Evolutionary conservation across 2,797 vertebrate genomes (phyloP), one percentile per base, ranked within the genome.

Genomic region (Falco naumanni): DNA sequence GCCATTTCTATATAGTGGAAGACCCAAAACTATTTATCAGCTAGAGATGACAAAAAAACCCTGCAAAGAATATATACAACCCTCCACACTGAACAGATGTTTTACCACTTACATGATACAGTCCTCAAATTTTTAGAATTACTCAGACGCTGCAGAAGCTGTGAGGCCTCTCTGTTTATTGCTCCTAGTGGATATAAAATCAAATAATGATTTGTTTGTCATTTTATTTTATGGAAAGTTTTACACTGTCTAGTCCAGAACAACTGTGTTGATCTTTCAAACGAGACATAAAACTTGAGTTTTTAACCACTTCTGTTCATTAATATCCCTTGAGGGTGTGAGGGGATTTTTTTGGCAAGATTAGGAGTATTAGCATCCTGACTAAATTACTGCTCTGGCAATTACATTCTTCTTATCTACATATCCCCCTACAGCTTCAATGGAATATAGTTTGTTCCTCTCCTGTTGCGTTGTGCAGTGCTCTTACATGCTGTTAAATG

Each of bases 51-150:
- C 86, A 96, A 95, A 93, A 94, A 84, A 33, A 95, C 45, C 45
- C 75, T 86, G 87, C 81, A 90, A 95, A 78, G 83, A 90, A 90
- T 95, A 95, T 93, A 93, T 93, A 95, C 86, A 95, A 68, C 54
- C 37, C 60, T 93, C 71, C 18, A 17, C 53, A 74, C 37, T 1
- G n/a, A 93, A 86, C 95, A 96, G 93, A 96, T 96, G 93, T 95
- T 96, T 95, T 94, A 91, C 54, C 84, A 92, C 79, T 96, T 95
- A 88, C 48, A 71, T 81, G 84, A 61, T 29, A 9, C 66, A 80
- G 69, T 92, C 86, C 64, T 93, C 92, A 95, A 96, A 93, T 96
- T 96, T 93, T 95, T 94, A 94, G 70, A 89, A 95, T 96, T 95
- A 68, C 81, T 96, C 25, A 88, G 69, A 88, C 0, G 0, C 43